Evolutionary conservation across 2,797 vertebrate genomes (phyloP), one percentile per base, ranked within the genome.

Genomic region (Danio aesculapii): DNA sequence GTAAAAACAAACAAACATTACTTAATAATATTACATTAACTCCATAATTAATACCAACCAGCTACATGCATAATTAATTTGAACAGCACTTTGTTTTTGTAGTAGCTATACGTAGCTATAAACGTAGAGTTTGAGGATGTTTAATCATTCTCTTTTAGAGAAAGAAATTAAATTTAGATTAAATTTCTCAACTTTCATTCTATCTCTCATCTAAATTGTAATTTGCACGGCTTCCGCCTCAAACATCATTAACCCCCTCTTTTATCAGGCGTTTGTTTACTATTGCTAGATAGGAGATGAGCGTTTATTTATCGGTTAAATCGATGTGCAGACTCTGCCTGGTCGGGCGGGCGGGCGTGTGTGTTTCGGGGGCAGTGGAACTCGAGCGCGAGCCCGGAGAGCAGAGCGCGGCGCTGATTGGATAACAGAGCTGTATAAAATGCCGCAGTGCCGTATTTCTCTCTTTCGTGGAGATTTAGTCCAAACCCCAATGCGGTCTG

Each of bases 341-440:
- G 78, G 78, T 52, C 39, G 71, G 64, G 73, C 73, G 47, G 50
- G 16, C 30, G 30, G 30, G 3, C 3, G 30, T 3, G 30, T 3
- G 30, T 30, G 30, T 68, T 55, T 58, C 53, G 52, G 59, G 39
- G 55, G 52, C 57, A 73, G 78, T 63, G 12, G 59, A 53, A 82
- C 49, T 41, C 52, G 41, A 52, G 78, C 64, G 67, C 71, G 55
- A 75, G 62, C 30, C 53, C 49, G 62, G 77, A 62, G 85, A 14
- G 16, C 52, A 30, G 30, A 68, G 44, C 69, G 52, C 69, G n/a
- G 46, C 84, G 76, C 90, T 92, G 85, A 94, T 94, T 94, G 94
- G 94, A 87, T 79, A 87, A 67, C 87, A 86, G 86, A 63, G 83
- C 86, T 69, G 75, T 91, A 93, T 94, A 94, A 94, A 93, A 85